Evolutionary conservation across 2,888 invertebrate genomes (phyloP).

Genomic region (Drosophila diplacantha): DNA sequence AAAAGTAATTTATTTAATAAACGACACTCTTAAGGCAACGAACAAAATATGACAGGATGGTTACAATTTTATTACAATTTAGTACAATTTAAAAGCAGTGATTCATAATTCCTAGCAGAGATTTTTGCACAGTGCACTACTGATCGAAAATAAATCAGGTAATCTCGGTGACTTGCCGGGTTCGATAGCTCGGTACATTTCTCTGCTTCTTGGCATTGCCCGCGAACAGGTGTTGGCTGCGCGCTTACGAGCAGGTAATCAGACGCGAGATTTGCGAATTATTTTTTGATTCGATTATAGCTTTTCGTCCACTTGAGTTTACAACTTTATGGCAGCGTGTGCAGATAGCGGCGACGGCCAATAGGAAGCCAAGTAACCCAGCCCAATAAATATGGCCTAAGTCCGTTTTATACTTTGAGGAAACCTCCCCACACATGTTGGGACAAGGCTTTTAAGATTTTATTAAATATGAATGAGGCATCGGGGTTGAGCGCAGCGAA

Average conservation of each 20-base stretch:
- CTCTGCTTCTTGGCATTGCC: slow-evolving; percentile 42
- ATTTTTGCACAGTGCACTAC: slow-evolving; percentile 38
- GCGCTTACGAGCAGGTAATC: slow-evolving; percentile 15
- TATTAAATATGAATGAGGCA: slow-evolving; percentile 35
- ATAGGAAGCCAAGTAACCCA: slow-evolving; percentile 19
- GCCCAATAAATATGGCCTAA: neutral
- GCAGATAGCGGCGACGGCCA: slow-evolving; percentile 28
- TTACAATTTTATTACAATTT: no score
- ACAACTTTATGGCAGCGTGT: slow-evolving; percentile 22
- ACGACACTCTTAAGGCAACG: no score
- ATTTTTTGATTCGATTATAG: slow-evolving; percentile 43
- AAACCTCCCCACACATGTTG: slow-evolving; percentile 11
- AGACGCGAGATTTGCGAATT: slow-evolving; percentile 34
- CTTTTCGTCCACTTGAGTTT: slow-evolving; percentile 26
- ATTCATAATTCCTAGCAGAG: neutral
- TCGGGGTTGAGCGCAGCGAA: slow-evolving; percentile 1
- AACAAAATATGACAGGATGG: no score
- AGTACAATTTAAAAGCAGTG: neutral
- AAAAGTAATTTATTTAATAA: no score
- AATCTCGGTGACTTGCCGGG: slow-evolving; percentile 17
- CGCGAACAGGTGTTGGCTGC: slow-evolving; percentile 53
- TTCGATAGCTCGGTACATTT: slow-evolving; percentile 52
- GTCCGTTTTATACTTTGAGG: slow-evolving; percentile 1
- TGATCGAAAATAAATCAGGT: slow-evolving; percentile 19
- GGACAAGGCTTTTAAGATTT: slow-evolving; percentile 33